A percentile compares a stretch with the other conserved stretches of the same genome.
Evolutionary conservation across 2,113 vertebrate genomes (phyloP).

Genomic region (Tragelaphus imberbis): DNA sequence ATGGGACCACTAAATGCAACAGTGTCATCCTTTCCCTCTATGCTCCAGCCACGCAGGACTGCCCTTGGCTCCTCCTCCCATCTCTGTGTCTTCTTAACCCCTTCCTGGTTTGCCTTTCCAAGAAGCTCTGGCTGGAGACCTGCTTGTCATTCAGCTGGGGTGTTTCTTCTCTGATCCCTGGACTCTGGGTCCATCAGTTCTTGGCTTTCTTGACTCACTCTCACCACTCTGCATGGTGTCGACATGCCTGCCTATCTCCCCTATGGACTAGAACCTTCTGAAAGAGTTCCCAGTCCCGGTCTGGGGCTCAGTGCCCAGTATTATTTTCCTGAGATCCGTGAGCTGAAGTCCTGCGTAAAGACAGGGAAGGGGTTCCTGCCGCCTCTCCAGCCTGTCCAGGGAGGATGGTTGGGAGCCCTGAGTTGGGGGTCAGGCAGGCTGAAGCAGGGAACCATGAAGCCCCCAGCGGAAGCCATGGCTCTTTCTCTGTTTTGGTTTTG

Average conservation of each 20-base stretch:
- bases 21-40: not conserved
- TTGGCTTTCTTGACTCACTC: not conserved
- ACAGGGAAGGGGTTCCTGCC: not conserved
- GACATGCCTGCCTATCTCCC: not conserved
- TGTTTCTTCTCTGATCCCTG: not conserved
- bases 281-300: not conserved
- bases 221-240: not conserved
- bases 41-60: not conserved
- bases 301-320: not conserved
- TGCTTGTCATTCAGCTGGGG: not conserved
- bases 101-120: not conserved
- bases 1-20: too few species aligned
- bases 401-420: not conserved
- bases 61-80: fast-evolving
- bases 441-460: slow-evolving; percentile 42
- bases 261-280: not conserved
- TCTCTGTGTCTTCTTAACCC: not conserved
- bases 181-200: too few species aligned
- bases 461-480: slow-evolving; percentile 40
- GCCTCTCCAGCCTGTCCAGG: not conserved
- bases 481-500: slow-evolving; percentile 68
- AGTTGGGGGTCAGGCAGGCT: slow-evolving; percentile 8
- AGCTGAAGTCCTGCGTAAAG: not conserved
- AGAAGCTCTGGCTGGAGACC: not conserved
- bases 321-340: not conserved